Evolutionary conservation across 1,140 invertebrate genomes (phyloP), one percentile per base, ranked within the genome.

Genomic region (Ips nitidus): DNA sequence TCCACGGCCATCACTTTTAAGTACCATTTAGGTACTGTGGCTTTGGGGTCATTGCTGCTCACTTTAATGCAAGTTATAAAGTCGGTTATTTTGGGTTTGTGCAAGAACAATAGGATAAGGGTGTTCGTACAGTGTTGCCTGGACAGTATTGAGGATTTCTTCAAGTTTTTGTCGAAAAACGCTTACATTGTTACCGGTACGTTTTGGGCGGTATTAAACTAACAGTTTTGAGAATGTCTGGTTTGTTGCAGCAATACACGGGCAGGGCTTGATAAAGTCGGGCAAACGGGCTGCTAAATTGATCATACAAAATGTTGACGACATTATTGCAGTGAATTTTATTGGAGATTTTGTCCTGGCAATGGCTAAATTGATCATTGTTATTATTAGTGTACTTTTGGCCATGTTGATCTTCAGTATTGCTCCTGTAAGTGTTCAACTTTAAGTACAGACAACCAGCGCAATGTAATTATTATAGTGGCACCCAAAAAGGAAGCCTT

Each of bases 321-420:
- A 89, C 73, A 88, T 93, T 2, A 84, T 86, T 41, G 90, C 90
- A 1, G 89, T 94, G 55, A 93, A 93, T 79, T 90, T 88, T 52
- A 87, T 93, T n/a, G 91, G 91, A 2, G 90, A 91, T 78, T 92
- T 93, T 75, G 86, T 93, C 5, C 79, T 94, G 4, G 88, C 91
- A 60, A 77, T 94, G 47, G 88, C 86, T 50, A 50, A 50, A 0
- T 93, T 93, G 84, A 80, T 88, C 7, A 80, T 88, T n/a, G 86
- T 93, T 22, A 50, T 50, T 3, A 22, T 50, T 22, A 50, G 22
- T 50, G 7, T 50, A 22, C 60, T 62, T 22, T 47, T 62, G 42
- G 60, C n/a, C 8, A 7, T 47, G 2, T 2, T 45, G 4, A 47
- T 45, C 22, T 62, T 36, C 22, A 8, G 4, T 45, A 59, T 59